Base-by-base conservation (phyloP, 2,113 vertebrate genomes). In the Holacanthus passer region DNA sequence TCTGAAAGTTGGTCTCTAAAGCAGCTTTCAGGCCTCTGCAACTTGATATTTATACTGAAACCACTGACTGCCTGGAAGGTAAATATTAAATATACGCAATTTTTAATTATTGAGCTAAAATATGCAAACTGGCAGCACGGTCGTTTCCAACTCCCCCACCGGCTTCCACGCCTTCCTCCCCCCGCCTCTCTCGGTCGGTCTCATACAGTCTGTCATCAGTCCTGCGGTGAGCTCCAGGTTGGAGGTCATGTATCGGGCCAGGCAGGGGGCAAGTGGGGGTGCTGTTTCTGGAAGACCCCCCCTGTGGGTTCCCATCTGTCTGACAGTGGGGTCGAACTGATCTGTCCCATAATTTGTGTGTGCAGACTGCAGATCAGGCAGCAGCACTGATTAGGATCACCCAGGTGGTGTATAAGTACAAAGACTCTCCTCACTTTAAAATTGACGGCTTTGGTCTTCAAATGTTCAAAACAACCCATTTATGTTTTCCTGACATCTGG, bases 241-340 rank as follows among this genome's bases (percentile, higher is more conserved):
- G 84, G 73, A 87, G 79, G 77, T 77, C 59, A 73, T 73, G 83
- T 86, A 62, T 77, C 60, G 14, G 1, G 39, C 70, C 60, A 53
- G 65, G 55, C 14, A 20, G 31, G 11, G 66, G 66, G 31, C 59
- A 77, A 77, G 74, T 50, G 77, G 53, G 68, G 60, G 31, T 70
- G 50, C 43, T 77, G 81, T 84, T 85, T 87, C 80, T 74, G 71
- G 62, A 79, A 70, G 68, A 79, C 73, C 68, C 84, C 52, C 83
- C 73, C 63, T 80, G 84, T 68, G 59, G 78, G 66, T 73, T 84
- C 58, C 89, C 89, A 93, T 94, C 90, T 93, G 91, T 80, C 81
- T 69, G 67, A 80, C 74, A 75, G 67, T 58, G 50, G 72, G 85
- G 52, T 81, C 32, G 9, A 53, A 67, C 66, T 48, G 62, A 68